Evolutionary conservation across 2,888 invertebrate genomes (phyloP), one percentile per base, ranked within the genome.

Genomic region (Disparrhopalites patrizii): DNA sequence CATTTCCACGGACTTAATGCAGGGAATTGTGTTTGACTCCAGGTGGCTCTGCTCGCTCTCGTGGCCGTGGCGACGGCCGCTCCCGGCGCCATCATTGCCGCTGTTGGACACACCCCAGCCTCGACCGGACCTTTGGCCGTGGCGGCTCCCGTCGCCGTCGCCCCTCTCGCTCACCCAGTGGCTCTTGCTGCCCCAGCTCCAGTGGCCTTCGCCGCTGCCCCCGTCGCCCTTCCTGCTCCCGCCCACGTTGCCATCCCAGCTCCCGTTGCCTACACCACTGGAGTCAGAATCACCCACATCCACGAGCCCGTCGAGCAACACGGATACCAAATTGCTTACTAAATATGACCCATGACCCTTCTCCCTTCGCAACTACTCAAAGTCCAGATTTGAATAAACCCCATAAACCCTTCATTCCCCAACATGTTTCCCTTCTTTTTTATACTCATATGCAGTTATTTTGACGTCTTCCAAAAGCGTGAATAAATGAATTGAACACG

Each of bases 281-380:
- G 70, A 60, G 60, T 66, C 58, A 73, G 70, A 68, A 67, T 75
- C 25, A 69, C 67, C 65, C 68, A 68, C 36, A 69, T 69, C 60
- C 63, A 66, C 65, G 73, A 74, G 57, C 75, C 76, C 28, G 76
- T 76, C 65, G 76, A 76, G 57, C 76, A 76, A 73, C 76, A 76
- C 70, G 76, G 76, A 73, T 76, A 76, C 74, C 65, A 68, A 63
- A 76, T 76, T 60, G 75, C 70, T 51, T 74, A 74, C 36, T 74
- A 73, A 70, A 47, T 47, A 36, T 36, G 15, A 15, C 36, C 8
- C 7, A 7, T 36, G 8, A 7, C 15, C 36, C 36, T 10, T 36
- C 15, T 10, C 15, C 36, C 36, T 15, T 36, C 36, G 7, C 8
- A 36, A 36, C 36, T 10, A 7, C 15, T 36, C 36, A 10, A 36